A percentile compares a stretch with the other conserved stretches of the same genome.
Evolutionary conservation across 2,113 vertebrate genomes (phyloP).

Genomic region (Oxyura jamaicensis): DNA sequence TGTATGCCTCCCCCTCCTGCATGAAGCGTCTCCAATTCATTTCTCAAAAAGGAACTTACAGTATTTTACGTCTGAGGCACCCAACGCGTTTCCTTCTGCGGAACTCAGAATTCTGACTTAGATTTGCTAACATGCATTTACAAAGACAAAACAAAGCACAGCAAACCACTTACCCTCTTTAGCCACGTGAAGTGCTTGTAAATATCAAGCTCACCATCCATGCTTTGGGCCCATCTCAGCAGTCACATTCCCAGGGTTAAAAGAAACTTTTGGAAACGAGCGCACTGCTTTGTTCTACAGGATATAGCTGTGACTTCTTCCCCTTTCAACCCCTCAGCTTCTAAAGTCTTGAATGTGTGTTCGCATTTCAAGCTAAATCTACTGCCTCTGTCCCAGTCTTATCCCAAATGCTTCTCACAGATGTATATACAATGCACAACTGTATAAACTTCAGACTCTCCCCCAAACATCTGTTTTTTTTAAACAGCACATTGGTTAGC

Average conservation of each 20-base stretch:
- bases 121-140: constrained; percentile 14
- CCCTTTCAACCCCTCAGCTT: constrained; percentile 38
- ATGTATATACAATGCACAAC: constrained; percentile 69
- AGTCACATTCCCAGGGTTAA: constrained; percentile 73
- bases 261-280: constrained; percentile 62
- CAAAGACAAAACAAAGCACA: constrained; percentile 51
- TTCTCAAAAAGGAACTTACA: constrained; percentile 59
- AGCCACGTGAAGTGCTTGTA: constrained; percentile 98
- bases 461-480: constrained; percentile 83
- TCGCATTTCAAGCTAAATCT: constrained; percentile 65
- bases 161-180: constrained; percentile 89
- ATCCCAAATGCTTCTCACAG: constrained; percentile 67
- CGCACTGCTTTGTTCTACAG: constrained; percentile 62
- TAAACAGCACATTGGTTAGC: constrained; percentile 69
- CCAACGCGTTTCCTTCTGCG: not conserved
- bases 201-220: constrained; percentile 97
- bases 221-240: constrained; percentile 91
- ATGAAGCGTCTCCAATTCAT: constrained; percentile 62
- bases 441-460: constrained; percentile 68
- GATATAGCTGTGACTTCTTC: constrained; percentile 14
- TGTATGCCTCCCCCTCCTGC: not conserved
- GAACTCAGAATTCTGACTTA: not conserved
- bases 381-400: constrained; percentile 62
- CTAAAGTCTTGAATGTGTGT: constrained; percentile 39
- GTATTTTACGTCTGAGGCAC: not conserved